phyloP scores from a whole-genome alignment of 2,888 invertebrate genomes.

The Dorcus hopei region DNA sequence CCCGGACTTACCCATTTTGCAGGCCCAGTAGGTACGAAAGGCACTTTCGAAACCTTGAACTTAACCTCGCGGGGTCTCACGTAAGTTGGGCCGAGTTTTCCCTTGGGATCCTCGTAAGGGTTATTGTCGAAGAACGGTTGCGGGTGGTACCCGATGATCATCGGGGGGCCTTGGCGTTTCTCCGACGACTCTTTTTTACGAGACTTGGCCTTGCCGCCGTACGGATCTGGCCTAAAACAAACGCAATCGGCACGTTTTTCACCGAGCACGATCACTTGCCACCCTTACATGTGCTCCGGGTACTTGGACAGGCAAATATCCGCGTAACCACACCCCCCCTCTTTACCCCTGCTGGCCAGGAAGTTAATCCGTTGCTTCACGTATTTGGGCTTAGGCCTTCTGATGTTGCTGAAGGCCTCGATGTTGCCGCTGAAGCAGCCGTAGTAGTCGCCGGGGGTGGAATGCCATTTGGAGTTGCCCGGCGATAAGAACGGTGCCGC shows the following conservation, averaged over 20 bases:
- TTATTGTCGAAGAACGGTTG: constrained; percentile 46
- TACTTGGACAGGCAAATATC: constrained; percentile 53
- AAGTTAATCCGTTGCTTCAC: constrained; percentile 33
- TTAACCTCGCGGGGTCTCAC: constrained; percentile 30
- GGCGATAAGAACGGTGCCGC: constrained; percentile 35
- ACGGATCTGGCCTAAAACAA: constrained; percentile 33
- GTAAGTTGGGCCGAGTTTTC: constrained; percentile 37
- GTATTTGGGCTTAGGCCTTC: constrained; percentile 18
- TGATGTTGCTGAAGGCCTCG: constrained; percentile 37
- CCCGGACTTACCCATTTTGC: constrained; percentile 37
- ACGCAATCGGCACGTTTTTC: not conserved
- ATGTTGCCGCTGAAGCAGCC: constrained; percentile 50
- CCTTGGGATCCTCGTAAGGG: constrained; percentile 40
- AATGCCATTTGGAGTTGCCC: constrained; percentile 47
- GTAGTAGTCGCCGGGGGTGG: constrained; percentile 54
- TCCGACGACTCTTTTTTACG: constrained; percentile 33
- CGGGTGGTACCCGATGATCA: constrained; percentile 35
- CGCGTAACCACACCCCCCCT: constrained; percentile 54
- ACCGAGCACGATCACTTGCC: not conserved
- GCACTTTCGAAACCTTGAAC: constrained; percentile 4
- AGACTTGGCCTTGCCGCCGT: constrained; percentile 31
- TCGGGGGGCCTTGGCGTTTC: constrained; percentile 22
- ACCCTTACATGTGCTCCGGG: constrained; percentile 41
- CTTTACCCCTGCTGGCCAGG: constrained; percentile 44
- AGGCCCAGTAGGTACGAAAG: constrained; percentile 41